A percentile compares a stretch with the other conserved stretches of the same genome.
Conservation (phyloP, 2,888 invertebrate species). For the Drosophila subsilvestris region DNA sequence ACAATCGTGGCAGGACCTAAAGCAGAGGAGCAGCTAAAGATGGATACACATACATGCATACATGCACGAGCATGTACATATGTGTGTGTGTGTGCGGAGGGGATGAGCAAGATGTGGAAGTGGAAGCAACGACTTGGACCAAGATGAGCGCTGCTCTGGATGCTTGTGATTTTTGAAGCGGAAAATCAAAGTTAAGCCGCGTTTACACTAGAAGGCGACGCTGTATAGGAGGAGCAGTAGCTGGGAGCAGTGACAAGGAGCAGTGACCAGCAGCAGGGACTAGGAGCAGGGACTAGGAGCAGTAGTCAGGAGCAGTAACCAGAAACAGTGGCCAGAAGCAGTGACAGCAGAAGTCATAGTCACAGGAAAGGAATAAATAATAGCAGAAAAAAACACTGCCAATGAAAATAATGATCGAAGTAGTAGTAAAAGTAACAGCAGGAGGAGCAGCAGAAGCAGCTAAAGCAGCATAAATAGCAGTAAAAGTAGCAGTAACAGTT, state of each 20-base stretch:
- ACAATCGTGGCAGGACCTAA: conserved; percentile 48
- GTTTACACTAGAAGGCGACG: conserved; percentile 51
- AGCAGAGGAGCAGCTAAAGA: background rate
- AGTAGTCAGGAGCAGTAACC: no score
- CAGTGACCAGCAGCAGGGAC: background rate
- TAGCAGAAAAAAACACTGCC: background rate
- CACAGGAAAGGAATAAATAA: background rate
- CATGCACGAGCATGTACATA: no score
- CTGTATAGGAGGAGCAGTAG: background rate
- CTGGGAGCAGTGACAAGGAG: no score
- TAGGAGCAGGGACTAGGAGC: background rate
- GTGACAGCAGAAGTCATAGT: background rate
- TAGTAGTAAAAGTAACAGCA: no score
- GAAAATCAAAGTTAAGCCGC: conserved; percentile 71
- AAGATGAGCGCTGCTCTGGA: conserved; percentile 44
- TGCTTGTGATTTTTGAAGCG: conserved; percentile 79
- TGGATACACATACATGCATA: background rate
- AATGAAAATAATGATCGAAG: background rate
- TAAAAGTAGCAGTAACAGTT: background rate
- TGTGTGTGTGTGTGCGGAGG: background rate
- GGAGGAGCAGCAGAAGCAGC: no score
- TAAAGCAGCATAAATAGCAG: background rate
- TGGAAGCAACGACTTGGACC: conserved; percentile 45
- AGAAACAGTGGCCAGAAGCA: background rate
- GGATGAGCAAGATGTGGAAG: background rate